These are phyloP conservation scores for Seriola rivoliana DNA, from an alignment of 2,113 vertebrate genomes.

Conservation along the genomic window DNA sequence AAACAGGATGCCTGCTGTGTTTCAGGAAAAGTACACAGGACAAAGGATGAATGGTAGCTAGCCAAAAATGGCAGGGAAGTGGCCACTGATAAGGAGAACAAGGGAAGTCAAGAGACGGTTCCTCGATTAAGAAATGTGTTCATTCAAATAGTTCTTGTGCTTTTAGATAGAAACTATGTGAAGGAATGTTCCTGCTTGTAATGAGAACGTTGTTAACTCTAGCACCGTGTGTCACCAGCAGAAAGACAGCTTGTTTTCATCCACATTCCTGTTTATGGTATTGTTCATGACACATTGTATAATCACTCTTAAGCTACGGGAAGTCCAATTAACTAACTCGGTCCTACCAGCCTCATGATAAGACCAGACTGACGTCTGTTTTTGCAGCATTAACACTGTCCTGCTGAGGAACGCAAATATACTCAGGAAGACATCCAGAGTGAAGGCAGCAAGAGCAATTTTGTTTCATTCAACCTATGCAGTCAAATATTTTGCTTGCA, in stretches of 20 bases:
- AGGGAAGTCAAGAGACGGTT: constrained; percentile 2
- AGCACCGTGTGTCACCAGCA: constrained; percentile 18
- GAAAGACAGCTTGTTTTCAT: constrained; percentile 21
- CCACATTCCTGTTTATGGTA: not conserved
- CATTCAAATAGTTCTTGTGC: not conserved
- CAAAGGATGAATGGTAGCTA: constrained; percentile 17
- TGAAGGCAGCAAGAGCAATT: not conserved
- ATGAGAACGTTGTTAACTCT: constrained; percentile 22
- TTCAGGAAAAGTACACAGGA: constrained; percentile 40
- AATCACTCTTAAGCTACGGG: not conserved
- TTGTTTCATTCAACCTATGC: constrained; percentile 3
- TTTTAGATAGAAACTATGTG: not conserved
- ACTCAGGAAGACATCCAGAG: constrained; percentile 12
- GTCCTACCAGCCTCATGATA: not conserved
- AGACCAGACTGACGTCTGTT: constrained; percentile 10
- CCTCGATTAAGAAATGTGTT: not conserved
- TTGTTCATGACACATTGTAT: not conserved
- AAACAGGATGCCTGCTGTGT: constrained; percentile 62
- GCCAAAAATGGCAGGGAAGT: not conserved
- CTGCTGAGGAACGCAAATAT: constrained; percentile 13
- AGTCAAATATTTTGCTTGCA: constrained; percentile 46
- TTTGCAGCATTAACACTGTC: constrained; percentile 7
- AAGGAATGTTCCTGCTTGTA: constrained; percentile 8
- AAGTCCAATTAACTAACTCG: not conserved
- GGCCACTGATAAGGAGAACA: constrained; percentile 37